phyloP scores from a whole-genome alignment of 2,797 vertebrate species.

The Mycteria americana region DNA sequence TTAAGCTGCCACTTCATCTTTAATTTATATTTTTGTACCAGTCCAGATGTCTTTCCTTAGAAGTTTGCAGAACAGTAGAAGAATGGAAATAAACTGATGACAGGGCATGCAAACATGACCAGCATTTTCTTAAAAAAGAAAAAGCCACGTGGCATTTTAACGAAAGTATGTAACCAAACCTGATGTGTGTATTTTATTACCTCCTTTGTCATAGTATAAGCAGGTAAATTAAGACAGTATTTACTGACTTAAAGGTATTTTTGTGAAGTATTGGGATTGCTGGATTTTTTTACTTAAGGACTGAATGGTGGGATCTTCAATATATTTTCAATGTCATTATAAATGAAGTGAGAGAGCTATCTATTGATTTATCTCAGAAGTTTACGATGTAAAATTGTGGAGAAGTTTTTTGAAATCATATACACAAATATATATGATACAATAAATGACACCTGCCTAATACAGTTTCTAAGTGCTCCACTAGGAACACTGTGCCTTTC shows the following conservation, averaged over 20 bases:
- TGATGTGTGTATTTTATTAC: background rate
- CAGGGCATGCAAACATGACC: background rate
- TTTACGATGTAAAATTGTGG: background rate
- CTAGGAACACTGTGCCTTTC: background rate
- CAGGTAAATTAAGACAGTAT: background rate
- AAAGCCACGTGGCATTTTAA: background rate
- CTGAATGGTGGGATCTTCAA: background rate
- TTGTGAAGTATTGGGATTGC: background rate
- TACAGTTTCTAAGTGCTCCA: background rate
- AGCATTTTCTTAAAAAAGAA: background rate
- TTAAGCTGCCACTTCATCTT: background rate
- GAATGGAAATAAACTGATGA: background rate
- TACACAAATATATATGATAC: background rate
- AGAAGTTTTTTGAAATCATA: background rate
- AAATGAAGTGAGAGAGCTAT: background rate
- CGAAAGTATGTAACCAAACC: background rate
- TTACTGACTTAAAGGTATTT: background rate
- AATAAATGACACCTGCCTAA: slow-evolving; percentile 8
- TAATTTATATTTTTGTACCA: background rate
- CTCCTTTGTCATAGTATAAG: background rate
- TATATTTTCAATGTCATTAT: background rate
- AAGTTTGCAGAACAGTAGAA: background rate
- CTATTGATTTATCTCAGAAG: background rate
- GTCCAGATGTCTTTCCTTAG: background rate
- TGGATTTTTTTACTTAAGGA: background rate